Evolutionary conservation across 2,888 invertebrate species (phyloP), one percentile per base, ranked within the genome.

Genomic region (Elmis aenea): DNA sequence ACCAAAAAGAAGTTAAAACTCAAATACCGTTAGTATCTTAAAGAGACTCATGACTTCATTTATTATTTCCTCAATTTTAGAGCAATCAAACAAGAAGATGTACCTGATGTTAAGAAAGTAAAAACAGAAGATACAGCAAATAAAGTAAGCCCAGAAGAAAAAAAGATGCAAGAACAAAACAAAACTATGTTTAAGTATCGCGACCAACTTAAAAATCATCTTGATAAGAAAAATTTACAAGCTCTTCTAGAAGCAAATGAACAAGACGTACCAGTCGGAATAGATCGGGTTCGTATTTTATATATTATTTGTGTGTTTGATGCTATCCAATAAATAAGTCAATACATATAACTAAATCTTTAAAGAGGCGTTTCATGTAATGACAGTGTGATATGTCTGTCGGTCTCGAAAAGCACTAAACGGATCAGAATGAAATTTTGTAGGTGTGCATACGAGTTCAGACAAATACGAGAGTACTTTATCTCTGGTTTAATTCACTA

Each of bases 151-250:
- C 70, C 72, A 1, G 68, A 75, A 3, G 77, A 81, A 33, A 74
- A 80, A 36, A 65, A 73, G 43, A 67, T 85, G 21, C 72, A 79
- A 52, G 77, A 81, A 45, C 93, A 95, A 66, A 86, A 79, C 57
- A 77, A 85, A 55, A 57, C 73, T 13, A 62, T 85, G 30, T 90
- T 80, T 66, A 69, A 75, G 30, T 70, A 77, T 45, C 70, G 82
- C n/a, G 86, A 89, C 59, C 42, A 68, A 1, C 59, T 89, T 6
- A 68, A 75, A 43, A 66, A 68, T 2, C 58, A 71, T 8, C 67
- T 90, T 11, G 65, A 66, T 0, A 88, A 81, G 54, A 54, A 61
- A 1, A 76, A 87, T 9, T 67, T 90, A 35, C 64, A 69, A 12
- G 59, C 68, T 1, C 59, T 96, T 15, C 70, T 96, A 11, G 74